These are phyloP conservation scores for Sminthurinus signatus DNA, from an alignment of 1,140 invertebrate species.

Conservation along the genomic window DNA sequence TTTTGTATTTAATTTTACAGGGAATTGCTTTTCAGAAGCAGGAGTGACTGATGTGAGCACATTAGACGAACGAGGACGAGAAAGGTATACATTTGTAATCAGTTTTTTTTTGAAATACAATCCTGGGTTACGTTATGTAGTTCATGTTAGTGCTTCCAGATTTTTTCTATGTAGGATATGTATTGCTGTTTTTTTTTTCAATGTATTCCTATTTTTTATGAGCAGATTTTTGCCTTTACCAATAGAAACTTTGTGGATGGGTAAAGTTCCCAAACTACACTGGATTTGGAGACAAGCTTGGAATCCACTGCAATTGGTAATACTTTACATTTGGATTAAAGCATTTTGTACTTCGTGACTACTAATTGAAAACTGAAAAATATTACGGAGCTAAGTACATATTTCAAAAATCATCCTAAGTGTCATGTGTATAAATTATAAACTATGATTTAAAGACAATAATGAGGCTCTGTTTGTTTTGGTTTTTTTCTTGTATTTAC, in stretches of 20 bases:
- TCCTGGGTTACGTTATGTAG: too few relatives aligned
- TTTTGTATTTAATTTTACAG: conserved; percentile 10
- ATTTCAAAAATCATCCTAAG: neutral
- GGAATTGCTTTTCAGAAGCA: conserved; percentile 29
- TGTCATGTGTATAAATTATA: neutral
- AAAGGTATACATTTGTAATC: too few relatives aligned
- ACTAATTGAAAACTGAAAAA: too few relatives aligned
- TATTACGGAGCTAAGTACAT: too few relatives aligned
- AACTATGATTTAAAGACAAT: neutral
- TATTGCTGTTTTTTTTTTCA: too few relatives aligned
- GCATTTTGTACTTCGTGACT: neutral
- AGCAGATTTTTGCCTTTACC: conserved; percentile 36
- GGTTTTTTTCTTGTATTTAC: neutral
- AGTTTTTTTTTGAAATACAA: too few relatives aligned
- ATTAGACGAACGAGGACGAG: conserved; percentile 14
- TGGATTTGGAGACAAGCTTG: conserved; percentile 39
- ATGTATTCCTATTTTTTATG: too few relatives aligned
- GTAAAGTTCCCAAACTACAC: conserved; percentile 24
- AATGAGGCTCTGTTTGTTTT: too few relatives aligned
- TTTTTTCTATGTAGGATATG: too few relatives aligned
- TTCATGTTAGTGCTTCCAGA: too few relatives aligned
- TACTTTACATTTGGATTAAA: too few relatives aligned
- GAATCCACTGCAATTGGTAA: conserved; percentile 31
- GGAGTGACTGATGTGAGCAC: conserved; percentile 23
- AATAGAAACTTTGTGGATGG: conserved; percentile 15